Evolutionary conservation across 2,888 invertebrate species (phyloP), one percentile per base, ranked within the genome.

Genomic region (Amaurobius ferox): DNA sequence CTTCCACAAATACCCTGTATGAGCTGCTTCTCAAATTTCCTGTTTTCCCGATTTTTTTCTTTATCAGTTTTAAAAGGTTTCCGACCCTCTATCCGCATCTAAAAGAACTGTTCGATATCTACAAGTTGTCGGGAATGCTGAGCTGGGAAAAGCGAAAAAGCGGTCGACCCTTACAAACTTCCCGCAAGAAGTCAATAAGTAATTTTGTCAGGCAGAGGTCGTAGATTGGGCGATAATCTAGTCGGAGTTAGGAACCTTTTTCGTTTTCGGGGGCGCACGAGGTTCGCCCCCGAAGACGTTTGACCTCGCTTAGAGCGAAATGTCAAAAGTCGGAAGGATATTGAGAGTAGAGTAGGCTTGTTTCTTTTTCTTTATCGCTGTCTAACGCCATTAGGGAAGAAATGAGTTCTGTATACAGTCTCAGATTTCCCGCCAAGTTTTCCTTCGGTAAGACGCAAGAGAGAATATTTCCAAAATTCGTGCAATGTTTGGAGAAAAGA

Each of bases 261-360:
- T 55, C n/a, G n/a, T n/a, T n/a, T 19, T 55, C 55, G 55, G 55
- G n/a, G 23, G 44, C 2, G 55, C 23, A 23, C n/a, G n/a, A 55
- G 55, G 23, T 23, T 55, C 16, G 55, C 55, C 23, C 23, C 16
- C 11, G 3, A 23, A 55, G 55, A 55, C 55, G 55, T 55, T 55
- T 55, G 55, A 55, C 55, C 55, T n/a, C 44, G 44, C 44, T 44
- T 13, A 44, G 19, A 23, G 16, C 2, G 23, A 23, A 55, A 55
- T 55, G 55, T 55, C 55, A 55, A 55, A 55, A 55, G 55, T 55
- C 55, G 55, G 55, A 55, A 55, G 16, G 55, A 55, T 23, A 19
- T n/a, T 3, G 55, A 55, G 55, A 23, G 23, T n/a, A n/a, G 16
- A 23, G 23, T 6, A 19, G 55, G 23, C 23, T 23, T 55, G 19